Base-by-base conservation (phyloP, 2,797 vertebrate genomes). In the Hirundo rustica region DNA sequence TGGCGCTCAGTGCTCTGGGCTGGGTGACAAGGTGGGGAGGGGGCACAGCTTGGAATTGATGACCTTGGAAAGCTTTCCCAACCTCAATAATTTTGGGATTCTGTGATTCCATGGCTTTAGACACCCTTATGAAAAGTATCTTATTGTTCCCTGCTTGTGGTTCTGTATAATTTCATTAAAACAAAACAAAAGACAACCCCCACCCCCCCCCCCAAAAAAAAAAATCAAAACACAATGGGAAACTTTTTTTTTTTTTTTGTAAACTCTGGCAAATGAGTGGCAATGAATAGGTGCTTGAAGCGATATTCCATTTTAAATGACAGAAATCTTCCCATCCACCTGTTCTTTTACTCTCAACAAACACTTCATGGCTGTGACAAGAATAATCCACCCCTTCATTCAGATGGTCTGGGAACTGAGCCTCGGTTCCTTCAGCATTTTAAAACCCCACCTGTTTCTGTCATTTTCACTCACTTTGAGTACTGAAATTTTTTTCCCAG, bases 101-200 rank as follows among this genome's bases (percentile, higher is more conserved):
- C 51, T 30, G 23, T 6, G 6, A 30, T 71, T 74, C 54, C 27
- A 9, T 25, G 20, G 12, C 13, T 68, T 85, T 36, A 50, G 42
- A 47, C 13, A 16, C 29, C 12, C 10, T 26, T 34, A 7, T 21
- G 32, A 80, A 64, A 92, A 88, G 4, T 7, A 34, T 32, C 32
- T 57, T 14, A 23, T 6, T 54, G 23, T 21, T 80, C 42, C 72
- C 23, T 73, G 11, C 38, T 50, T 40, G 23, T 68, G 47, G 40
- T 25, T 85, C 54, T 26, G 16, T 21, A 26, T 15, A 0, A 12
- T 53, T 54, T 29, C n/a, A 61, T 40, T 23, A 21, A 53, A 76
- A n/a, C 10, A 55, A 55, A 26, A 5, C 1, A 17, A 42, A 57
- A 45, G 4, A 1, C n/a, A n/a, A n/a, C n/a, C 18, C 5, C n/a